phyloP scores from a whole-genome alignment of 2,888 invertebrate genomes.

The Chesias legatella region DNA sequence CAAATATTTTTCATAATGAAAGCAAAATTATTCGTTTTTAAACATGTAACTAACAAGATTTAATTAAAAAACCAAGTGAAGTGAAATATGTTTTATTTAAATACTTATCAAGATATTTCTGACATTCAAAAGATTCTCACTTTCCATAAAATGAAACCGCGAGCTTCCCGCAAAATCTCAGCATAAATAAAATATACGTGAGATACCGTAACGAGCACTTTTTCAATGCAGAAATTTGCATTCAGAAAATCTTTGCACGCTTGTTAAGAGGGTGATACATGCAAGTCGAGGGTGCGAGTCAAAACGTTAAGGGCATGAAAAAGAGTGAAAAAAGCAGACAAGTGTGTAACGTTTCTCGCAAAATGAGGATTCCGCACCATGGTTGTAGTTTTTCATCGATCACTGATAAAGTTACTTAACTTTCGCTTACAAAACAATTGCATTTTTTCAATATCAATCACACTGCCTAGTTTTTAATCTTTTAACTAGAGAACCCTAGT shows the following conservation, averaged over 20 bases:
- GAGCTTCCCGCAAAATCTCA: conserved; percentile 3
- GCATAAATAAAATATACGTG: conserved; percentile 26
- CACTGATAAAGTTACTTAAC: not conserved
- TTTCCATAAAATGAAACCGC: not conserved
- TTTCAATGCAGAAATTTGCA: conserved; percentile 38
- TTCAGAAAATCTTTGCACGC: conserved; percentile 40
- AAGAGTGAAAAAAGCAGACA: conserved; percentile 36
- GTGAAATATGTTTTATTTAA: no score
- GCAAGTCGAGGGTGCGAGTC: conserved; percentile 43
- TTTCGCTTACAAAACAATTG: no score
- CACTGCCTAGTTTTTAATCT: no score
- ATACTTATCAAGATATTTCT: no score
- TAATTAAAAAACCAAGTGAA: no score
- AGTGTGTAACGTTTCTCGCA: conserved; percentile 10
- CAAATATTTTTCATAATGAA: no score
- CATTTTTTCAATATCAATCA: no score
- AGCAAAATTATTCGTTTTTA: no score
- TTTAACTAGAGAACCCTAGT: no score
- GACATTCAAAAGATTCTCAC: no score
- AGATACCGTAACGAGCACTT: conserved; percentile 36
- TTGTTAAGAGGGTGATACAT: conserved; percentile 47
- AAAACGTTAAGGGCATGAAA: conserved; percentile 49
- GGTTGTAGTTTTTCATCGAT: not conserved
- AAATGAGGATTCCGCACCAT: conserved; percentile 1
- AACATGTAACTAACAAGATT: no score